Evolutionary conservation across 92 coral and sea anemone species (phyloP).

Genomic region (Micromussa lordhowensis): DNA sequence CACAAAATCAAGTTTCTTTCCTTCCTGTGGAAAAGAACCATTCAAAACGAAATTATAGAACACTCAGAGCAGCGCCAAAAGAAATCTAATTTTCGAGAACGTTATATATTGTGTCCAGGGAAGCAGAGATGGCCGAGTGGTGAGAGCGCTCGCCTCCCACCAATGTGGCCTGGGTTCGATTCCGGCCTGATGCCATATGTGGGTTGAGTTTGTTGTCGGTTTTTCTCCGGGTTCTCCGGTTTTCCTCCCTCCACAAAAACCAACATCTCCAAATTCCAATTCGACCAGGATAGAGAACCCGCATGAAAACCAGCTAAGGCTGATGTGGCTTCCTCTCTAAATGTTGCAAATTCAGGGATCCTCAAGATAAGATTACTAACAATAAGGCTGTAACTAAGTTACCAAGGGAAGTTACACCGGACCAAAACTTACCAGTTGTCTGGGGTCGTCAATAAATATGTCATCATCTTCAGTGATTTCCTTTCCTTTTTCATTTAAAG

Average conservation of each 20-base stretch:
- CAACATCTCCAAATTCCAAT: too few species aligned
- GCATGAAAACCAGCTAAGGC: too few species aligned
- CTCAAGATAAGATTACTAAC: background rate
- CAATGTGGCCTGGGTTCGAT: too few species aligned
- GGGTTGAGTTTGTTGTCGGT: too few species aligned
- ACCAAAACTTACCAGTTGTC: constrained; percentile 70
- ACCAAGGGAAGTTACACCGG: background rate
- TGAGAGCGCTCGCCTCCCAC: too few species aligned
- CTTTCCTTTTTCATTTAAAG: constrained; percentile 82
- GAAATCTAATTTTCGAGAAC: background rate
- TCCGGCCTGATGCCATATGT: too few species aligned
- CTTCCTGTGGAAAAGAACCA: constrained; percentile 61
- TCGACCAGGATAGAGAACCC: too few species aligned
- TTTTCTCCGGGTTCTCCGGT: too few species aligned
- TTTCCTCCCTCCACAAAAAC: too few species aligned
- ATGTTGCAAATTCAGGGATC: too few species aligned
- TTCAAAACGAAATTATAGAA: background rate
- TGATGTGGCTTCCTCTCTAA: too few species aligned
- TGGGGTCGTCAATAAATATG: constrained; percentile 89
- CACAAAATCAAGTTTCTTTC: constrained; percentile 85
- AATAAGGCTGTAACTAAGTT: background rate
- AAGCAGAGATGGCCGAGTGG: too few species aligned
- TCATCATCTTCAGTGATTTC: constrained; percentile 94
- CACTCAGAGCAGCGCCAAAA: background rate
- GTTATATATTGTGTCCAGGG: background rate